Evolutionary conservation across 2,113 vertebrate genomes (phyloP).

Genomic region (Ceyx margarethae): DNA sequence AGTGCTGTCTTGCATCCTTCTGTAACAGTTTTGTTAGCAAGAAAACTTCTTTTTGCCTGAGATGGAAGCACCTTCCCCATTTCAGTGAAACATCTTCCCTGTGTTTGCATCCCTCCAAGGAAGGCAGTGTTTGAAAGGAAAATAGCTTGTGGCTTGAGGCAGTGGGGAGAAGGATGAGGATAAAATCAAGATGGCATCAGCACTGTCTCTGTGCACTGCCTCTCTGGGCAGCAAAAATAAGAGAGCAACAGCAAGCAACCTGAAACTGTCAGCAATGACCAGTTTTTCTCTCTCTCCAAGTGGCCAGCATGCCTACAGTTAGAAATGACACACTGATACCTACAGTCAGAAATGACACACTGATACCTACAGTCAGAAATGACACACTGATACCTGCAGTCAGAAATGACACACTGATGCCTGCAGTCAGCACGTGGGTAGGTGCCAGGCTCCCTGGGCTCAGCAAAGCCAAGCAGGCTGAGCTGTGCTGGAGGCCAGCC

Average conservation of each 20-base stretch:
- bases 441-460: neutral
- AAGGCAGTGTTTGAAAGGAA: neutral
- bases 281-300: neutral
- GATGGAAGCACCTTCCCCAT: neutral
- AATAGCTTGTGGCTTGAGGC: neutral
- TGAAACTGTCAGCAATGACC: neutral
- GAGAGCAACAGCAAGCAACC: neutral
- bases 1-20: neutral
- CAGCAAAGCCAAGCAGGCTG: neutral
- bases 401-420: too few relatives aligned
- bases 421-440: too few relatives aligned
- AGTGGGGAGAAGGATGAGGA: neutral
- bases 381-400: too few relatives aligned
- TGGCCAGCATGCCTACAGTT: neutral
- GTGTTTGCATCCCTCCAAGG: neutral
- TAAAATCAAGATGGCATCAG: neutral
- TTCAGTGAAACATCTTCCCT: neutral
- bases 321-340: too few relatives aligned
- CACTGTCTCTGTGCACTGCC: neutral
- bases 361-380: too few relatives aligned
- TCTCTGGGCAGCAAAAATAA: neutral
- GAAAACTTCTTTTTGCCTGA: rapidly evolving
- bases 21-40: neutral
- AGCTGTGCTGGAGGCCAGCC: neutral
- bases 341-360: too few relatives aligned